Conservation (phyloP, 2,113 vertebrate species). For the Ciconia maguari region DNA sequence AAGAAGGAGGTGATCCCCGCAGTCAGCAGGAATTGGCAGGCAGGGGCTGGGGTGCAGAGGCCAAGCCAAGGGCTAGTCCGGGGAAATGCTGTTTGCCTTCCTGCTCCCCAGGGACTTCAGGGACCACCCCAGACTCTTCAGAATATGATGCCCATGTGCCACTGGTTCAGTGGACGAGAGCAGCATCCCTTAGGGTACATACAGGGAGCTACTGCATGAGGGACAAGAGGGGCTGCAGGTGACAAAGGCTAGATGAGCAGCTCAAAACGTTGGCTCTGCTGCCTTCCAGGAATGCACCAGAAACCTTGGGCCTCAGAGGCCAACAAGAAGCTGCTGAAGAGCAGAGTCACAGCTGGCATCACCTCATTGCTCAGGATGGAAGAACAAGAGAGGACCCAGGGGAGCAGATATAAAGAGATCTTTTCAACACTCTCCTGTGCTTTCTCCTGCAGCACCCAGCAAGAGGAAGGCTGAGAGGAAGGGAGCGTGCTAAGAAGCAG, state of each 20-base stretch:
- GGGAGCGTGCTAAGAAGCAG: neutral
- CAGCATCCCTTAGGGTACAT: neutral
- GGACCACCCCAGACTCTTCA: neutral
- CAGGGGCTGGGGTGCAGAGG: neutral
- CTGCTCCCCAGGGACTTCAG: neutral
- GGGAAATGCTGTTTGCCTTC: neutral
- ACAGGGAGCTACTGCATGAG: neutral
- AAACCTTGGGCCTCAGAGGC: neutral
- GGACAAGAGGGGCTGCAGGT: neutral
- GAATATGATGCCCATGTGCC: neutral
- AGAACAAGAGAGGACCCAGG: neutral
- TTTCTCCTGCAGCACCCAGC: neutral
- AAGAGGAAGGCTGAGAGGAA: neutral
- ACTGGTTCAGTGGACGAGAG: neutral
- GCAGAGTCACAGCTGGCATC: neutral
- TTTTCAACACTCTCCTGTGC: neutral
- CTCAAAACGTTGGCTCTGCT: neutral
- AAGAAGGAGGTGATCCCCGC: neutral
- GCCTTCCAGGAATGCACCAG: neutral
- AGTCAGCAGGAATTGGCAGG: neutral
- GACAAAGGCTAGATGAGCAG: neutral
- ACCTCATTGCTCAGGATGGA: neutral
- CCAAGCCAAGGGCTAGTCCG: neutral
- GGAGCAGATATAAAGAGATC: neutral
- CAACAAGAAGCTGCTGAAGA: neutral